phyloP scores from a whole-genome alignment of 2,797 vertebrate genomes.

The Catamblyrhynchus diadema region DNA sequence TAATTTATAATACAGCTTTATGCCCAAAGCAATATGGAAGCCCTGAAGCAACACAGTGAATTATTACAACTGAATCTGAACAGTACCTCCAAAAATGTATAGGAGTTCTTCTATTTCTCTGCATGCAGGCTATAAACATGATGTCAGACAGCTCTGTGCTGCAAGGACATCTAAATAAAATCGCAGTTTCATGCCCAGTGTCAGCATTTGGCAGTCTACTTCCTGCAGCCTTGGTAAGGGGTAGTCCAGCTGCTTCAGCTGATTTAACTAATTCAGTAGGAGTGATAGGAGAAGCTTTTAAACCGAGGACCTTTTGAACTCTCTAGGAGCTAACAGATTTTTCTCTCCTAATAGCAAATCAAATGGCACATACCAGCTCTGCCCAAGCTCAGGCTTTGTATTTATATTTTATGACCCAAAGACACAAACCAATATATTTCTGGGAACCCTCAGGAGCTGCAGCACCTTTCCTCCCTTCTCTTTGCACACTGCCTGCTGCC shows the following conservation, averaged over 20 bases:
- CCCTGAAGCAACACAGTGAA: conserved; percentile 73
- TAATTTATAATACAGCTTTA: conserved; percentile 93
- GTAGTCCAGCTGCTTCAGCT: neutral
- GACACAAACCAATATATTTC: neutral
- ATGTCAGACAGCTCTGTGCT: conserved; percentile 48
- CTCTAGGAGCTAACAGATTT: neutral
- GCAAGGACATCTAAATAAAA: conserved; percentile 75
- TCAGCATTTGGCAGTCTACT: conserved; percentile 60
- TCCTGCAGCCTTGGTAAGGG: neutral
- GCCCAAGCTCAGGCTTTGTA: neutral
- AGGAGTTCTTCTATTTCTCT: conserved; percentile 30
- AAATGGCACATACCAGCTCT: neutral
- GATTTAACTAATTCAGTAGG: neutral
- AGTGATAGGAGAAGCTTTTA: neutral
- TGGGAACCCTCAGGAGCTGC: neutral
- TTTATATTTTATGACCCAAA: neutral
- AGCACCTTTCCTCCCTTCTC: neutral
- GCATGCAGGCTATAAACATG: conserved; percentile 57
- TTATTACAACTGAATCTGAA: conserved; percentile 71
- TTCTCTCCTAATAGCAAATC: neutral
- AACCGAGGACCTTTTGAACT: neutral
- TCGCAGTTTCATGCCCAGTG: conserved; percentile 44
- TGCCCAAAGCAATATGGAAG: conserved; percentile 86
- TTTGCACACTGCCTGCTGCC: neutral
- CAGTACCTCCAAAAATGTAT: conserved; percentile 60